A percentile compares a stretch with the other conserved stretches of the same genome.
Evolutionary conservation across 2,888 invertebrate genomes (phyloP).

Genomic region (Diadegma fenestrale): DNA sequence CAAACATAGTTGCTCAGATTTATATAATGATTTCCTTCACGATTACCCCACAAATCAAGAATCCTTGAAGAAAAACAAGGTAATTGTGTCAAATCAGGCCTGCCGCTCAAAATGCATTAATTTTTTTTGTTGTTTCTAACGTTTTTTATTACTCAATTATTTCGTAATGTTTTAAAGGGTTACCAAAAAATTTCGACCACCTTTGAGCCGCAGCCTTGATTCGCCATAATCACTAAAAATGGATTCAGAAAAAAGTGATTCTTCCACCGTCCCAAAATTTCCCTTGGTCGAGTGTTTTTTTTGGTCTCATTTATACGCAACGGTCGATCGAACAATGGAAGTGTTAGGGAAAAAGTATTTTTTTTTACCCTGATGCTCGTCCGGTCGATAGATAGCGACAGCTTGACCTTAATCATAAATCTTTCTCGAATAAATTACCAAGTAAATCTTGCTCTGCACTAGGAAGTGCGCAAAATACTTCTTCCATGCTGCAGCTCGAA

Average conservation of each 20-base stretch:
- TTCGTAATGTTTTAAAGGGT: too few relatives aligned
- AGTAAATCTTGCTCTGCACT: not conserved
- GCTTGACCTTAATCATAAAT: constrained; percentile 34
- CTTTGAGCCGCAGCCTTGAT: too few relatives aligned
- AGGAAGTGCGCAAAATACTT: constrained; percentile 2
- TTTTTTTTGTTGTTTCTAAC: too few relatives aligned
- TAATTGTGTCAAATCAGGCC: too few relatives aligned
- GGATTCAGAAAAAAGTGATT: not conserved
- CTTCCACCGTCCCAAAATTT: not conserved
- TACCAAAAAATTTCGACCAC: too few relatives aligned
- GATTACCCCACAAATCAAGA: too few relatives aligned
- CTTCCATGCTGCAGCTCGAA: not conserved
- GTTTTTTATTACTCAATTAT: too few relatives aligned
- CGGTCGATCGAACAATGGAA: not conserved
- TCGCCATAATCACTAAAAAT: not conserved
- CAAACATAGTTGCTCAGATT: too few relatives aligned
- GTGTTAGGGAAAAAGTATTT: not conserved
- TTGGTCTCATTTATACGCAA: constrained; percentile 6
- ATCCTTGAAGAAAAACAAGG: too few relatives aligned
- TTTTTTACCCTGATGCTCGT: not conserved
- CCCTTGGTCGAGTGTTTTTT: not conserved
- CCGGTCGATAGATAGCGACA: not conserved
- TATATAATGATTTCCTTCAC: too few relatives aligned
- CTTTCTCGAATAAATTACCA: constrained; percentile 15
- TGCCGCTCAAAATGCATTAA: too few relatives aligned